Evolutionary conservation across 2,888 invertebrate species (phyloP).

Genomic region (Cephonodes hylas): DNA sequence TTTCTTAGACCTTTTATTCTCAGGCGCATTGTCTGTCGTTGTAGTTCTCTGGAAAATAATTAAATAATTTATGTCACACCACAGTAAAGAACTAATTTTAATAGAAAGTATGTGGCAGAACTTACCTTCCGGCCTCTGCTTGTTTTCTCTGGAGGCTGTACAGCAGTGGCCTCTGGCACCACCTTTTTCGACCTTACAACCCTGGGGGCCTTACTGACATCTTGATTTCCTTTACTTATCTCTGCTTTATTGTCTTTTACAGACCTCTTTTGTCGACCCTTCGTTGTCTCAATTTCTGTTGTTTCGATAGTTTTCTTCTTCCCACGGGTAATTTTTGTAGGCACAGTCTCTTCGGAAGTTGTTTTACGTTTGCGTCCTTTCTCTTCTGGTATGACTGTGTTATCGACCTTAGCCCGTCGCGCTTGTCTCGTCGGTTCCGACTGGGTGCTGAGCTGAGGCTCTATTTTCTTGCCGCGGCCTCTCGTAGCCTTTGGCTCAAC

Average conservation of each 20-base stretch:
- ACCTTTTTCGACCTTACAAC: conserved; percentile 15
- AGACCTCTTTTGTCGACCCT: conserved; percentile 16
- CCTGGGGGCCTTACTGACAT: conserved; percentile 8
- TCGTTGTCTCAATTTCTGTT: conserved; percentile 13
- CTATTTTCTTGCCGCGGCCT: conserved; percentile 21
- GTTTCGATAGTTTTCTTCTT: conserved; percentile 25
- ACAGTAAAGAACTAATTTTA: neutral
- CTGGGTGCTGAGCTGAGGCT: conserved; percentile 26
- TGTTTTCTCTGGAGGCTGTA: conserved; percentile 16
- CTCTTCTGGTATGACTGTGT: conserved; percentile 15
- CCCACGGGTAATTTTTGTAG: conserved; percentile 30
- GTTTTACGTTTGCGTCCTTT: conserved; percentile 37
- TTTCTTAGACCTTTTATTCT: conserved; percentile 36
- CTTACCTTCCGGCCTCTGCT: conserved; percentile 33
- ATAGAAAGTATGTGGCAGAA: neutral
- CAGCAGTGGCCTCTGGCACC: neutral
- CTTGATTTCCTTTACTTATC: conserved; percentile 7
- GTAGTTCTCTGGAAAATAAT: conserved; percentile 25
- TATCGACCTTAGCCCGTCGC: conserved; percentile 20
- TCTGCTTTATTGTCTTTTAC: conserved; percentile 13
- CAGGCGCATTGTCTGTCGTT: conserved; percentile 21
- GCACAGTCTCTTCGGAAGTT: conserved; percentile 24
- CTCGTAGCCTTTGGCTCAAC: conserved; percentile 14
- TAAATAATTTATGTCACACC: neutral
- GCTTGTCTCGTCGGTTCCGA: conserved; percentile 21